These are phyloP conservation scores for Drosophila vallismaia DNA, from an alignment of 2,888 invertebrate genomes.

Conservation along the genomic window DNA sequence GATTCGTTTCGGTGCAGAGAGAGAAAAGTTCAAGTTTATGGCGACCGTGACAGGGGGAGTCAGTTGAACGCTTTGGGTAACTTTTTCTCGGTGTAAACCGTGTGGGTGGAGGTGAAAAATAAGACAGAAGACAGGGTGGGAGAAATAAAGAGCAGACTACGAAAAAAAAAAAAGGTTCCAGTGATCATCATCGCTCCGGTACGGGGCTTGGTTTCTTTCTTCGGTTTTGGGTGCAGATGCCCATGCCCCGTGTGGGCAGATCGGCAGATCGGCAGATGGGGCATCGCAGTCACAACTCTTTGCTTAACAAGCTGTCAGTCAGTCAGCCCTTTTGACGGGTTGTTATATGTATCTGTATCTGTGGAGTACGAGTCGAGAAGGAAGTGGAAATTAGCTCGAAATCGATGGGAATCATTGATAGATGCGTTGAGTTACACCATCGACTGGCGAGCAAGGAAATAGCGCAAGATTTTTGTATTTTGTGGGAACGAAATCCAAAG, in stretches of 20 bases:
- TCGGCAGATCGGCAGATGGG: conserved; percentile 28
- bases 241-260: conserved; percentile 32
- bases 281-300: conserved; percentile 17
- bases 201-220: conserved; percentile 28
- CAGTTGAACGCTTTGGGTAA: neutral
- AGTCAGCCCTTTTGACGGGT: conserved; percentile 28
- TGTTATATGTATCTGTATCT: neutral
- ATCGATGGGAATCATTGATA: conserved; percentile 39
- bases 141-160: neutral
- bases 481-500: too few species aligned
- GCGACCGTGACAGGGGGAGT: neutral
- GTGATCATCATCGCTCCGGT: conserved; percentile 25
- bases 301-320: conserved; percentile 41
- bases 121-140: neutral
- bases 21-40: neutral
- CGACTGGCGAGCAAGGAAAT: neutral
- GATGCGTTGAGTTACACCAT: conserved; percentile 31
- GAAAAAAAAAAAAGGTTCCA: conserved; percentile 19
- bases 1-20: conserved; percentile 18
- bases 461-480: too few species aligned
- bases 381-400: conserved; percentile 44
- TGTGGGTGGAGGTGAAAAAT: conserved; percentile 49
- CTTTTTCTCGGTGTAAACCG: conserved; percentile 8
- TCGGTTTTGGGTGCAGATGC: conserved; percentile 20
- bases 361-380: conserved; percentile 2